Evolutionary conservation across 2,113 vertebrate genomes (phyloP), one percentile per base, ranked within the genome.

Genomic region (Pholis gunnellus): DNA sequence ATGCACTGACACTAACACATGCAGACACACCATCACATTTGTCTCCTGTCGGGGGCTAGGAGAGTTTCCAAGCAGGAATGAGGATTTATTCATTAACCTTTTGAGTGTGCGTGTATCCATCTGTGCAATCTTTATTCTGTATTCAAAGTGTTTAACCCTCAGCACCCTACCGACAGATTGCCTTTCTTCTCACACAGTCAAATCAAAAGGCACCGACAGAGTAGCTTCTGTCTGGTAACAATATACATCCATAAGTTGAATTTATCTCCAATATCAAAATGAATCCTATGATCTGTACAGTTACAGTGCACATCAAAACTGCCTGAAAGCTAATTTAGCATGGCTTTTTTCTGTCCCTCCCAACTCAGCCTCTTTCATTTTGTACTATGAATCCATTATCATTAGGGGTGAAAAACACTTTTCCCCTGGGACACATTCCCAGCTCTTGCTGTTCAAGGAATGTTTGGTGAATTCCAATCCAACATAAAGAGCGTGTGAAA

Each of bases 21-120:
- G 15, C 61, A 81, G 52, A 20, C n/a, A 13, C 54, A 57, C 11
- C 22, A 0, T 29, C 50, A 66, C 50, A 0, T 77, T n/a, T 48
- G 31, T 40, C 25, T 57, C n/a, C 54, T 57, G 54, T 27, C 54
- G 11, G 54, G 54, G 54, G 1, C 27, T 17, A 6, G n/a, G 68
- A 65, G 56, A 40, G 14, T 57, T 38, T 42, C 7, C 7, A n/a
- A 22, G 66, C 15, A 54, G 42, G 61, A 67, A 44, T 25, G 38
- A 54, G 34, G 34, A 71, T 69, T 46, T 74, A 69, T 75, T 42
- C 57, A 73, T 81, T 68, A 73, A 73, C 69, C 36, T 69, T n/a
- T 18, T 18, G 29, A 18, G 29, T 34, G 59, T 9, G 59, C 15
- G 59, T 60, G 59, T 17, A 60, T 60, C 59, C 59, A 18, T 60